Conservation (phyloP, 2,797 vertebrate genomes). For the Nyctibius grandis region DNA sequence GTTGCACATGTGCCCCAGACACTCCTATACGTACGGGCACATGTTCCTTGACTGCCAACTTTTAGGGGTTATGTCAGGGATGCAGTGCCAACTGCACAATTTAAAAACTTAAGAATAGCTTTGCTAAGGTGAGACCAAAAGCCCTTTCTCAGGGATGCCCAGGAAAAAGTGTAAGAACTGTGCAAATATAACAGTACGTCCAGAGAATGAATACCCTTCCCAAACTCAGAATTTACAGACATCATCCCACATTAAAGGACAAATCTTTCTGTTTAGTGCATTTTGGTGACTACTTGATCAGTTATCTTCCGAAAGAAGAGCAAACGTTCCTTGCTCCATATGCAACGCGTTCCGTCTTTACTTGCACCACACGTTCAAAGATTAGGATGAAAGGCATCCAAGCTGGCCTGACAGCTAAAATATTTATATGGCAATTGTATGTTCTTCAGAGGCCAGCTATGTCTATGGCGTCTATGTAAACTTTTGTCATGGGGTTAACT, state of each 20-base stretch:
- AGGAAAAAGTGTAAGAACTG: not conserved
- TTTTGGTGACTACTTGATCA: not conserved
- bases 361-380: not conserved
- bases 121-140: not conserved
- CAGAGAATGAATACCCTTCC: not conserved
- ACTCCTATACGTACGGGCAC: not conserved
- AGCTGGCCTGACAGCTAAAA: not conserved
- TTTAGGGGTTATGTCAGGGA: not conserved
- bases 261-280: not conserved
- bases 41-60: not conserved
- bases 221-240: not conserved
- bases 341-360: not conserved
- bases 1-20: not conserved
- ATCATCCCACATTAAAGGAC: not conserved
- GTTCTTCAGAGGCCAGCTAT: not conserved
- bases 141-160: not conserved
- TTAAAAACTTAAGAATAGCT: not conserved
- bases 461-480: not conserved
- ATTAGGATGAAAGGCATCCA: not conserved
- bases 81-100: not conserved
- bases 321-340: not conserved
- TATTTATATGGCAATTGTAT: not conserved
- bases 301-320: not conserved
- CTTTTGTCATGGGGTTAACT: not conserved
- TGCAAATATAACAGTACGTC: not conserved